These are phyloP conservation scores for Haliclona indistincta DNA, from an alignment of 37 sponge, comb jelly and placozoan genomes.

Conservation along the genomic window DNA sequence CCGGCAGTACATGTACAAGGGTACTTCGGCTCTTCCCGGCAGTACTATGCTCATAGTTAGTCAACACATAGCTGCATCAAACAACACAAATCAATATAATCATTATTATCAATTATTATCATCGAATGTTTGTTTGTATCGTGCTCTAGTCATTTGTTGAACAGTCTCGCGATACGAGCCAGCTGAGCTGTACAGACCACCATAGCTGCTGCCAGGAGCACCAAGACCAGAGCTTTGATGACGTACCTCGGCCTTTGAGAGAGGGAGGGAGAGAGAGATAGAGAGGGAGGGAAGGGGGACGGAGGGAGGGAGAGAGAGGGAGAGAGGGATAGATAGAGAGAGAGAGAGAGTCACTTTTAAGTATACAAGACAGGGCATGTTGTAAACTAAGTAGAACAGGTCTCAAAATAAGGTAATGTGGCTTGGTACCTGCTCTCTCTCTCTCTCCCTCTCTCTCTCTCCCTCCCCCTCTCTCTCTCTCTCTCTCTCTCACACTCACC, in stretches of 20 bases:
- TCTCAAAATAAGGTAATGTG: too few species aligned
- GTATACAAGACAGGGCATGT: too few species aligned
- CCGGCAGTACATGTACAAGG: too few species aligned
- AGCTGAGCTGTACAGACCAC: constrained; percentile 33
- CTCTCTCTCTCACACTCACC: constrained; percentile 47
- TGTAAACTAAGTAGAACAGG: too few species aligned
- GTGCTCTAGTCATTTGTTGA: constrained; percentile 57
- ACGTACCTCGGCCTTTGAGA: constrained; percentile 59
- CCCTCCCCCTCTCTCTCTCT: too few species aligned
- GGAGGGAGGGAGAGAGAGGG: too few species aligned
- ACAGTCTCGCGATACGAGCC: constrained; percentile 71
- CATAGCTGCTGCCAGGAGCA: constrained; percentile 39
- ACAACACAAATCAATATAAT: background rate
- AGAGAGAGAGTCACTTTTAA: background rate
- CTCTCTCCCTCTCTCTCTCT: too few species aligned
- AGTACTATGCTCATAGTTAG: too few species aligned
- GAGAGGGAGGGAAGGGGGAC: background rate
- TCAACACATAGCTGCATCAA: too few species aligned
- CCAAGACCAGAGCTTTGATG: constrained; percentile 60
- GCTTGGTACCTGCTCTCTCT: too few species aligned
- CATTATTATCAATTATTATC: background rate
- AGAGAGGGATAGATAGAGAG: background rate
- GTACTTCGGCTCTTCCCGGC: too few species aligned
- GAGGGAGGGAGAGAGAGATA: background rate
- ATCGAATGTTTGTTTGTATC: constrained; percentile 51